Evolutionary conservation across 2,113 vertebrate genomes (phyloP), one percentile per base, ranked within the genome.

Genomic region (Eira barbara): DNA sequence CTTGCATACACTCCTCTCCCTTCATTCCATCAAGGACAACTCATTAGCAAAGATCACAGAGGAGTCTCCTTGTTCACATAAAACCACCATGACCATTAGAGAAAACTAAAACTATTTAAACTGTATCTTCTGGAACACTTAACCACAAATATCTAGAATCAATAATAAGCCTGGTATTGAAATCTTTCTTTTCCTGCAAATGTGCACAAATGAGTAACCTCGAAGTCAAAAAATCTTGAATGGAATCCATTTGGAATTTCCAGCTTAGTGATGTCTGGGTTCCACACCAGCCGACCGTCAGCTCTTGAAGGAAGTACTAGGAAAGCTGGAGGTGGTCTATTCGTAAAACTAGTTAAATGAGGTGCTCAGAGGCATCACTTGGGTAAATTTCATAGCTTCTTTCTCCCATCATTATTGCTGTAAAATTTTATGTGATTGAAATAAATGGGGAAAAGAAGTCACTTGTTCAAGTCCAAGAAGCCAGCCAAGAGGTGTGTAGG

Each of bases 351-450:
- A 55, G 29, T 74, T 80, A 65, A 92, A 88, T 84, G 21, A 89
- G 17, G 47, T 65, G 6, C 3, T 34, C 12, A 69, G 25, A 89
- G 61, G 31, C 23, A 87, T 73, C 63, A 88, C 84, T 78, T 6
- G 17, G 25, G 27, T 84, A 78, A 79, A 71, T 84, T 52, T 89
- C 13, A 78, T 3, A 39, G 17, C 23, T 91, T 95, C 52, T 71
- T 45, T 55, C 63, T 47, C 25, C 69, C 25, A 86, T 74, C 23
- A 55, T 25, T 49, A 45, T 45, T 45, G 23, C 59, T 91, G 21
- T 91, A 89, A 93, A 95, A 89, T 96, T 94, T 95, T 93, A 85
- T 74, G 55, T 83, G 63, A n/a, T 81, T 92, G 65, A 80, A 96
- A 89, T 80, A 23, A 42, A 57, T 55, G 52, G 57, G 93, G 80